Percentiles rank a stretch among this genome's conserved stretches.
Evolutionary conservation across 2,113 vertebrate species (phyloP).

Genomic region (Dipodomys ordii): DNA sequence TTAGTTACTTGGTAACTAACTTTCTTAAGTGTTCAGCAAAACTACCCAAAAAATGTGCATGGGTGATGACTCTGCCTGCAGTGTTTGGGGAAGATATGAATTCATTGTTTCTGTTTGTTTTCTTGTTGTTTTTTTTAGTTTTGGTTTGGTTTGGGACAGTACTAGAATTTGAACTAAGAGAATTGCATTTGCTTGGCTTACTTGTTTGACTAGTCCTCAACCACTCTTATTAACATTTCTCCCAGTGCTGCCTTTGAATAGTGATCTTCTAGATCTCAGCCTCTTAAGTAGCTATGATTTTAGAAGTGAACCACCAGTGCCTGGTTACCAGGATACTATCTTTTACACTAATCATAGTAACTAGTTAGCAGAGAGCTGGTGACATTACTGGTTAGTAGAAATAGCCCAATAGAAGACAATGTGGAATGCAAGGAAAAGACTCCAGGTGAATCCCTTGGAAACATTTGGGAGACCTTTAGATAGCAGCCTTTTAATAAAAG

Average conservation of each 20-base stretch:
- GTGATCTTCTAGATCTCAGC: too few relatives aligned
- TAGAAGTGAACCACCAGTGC: too few relatives aligned
- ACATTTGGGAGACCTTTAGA: slow-evolving; percentile 5
- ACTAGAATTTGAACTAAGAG: too few relatives aligned
- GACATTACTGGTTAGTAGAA: not conserved
- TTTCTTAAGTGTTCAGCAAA: not conserved
- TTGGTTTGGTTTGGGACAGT: too few relatives aligned
- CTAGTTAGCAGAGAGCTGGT: not conserved
- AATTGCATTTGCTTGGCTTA: too few relatives aligned
- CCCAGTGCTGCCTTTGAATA: too few relatives aligned
- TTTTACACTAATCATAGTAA: not conserved
- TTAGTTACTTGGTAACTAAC: not conserved
- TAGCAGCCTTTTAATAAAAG: not conserved
- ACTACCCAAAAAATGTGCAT: not conserved
- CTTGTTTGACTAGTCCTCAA: too few relatives aligned
- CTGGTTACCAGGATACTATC: not conserved
- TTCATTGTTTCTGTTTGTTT: too few relatives aligned
- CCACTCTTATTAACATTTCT: too few relatives aligned
- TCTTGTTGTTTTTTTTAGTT: too few relatives aligned
- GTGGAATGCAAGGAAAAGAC: not conserved
- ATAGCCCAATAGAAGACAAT: not conserved
- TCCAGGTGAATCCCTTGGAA: not conserved
- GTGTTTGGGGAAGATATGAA: not conserved
- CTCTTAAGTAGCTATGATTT: too few relatives aligned
- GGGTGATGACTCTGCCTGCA: not conserved